Conservation (phyloP, 2,797 vertebrate genomes). For the Sebastes variabilis region DNA sequence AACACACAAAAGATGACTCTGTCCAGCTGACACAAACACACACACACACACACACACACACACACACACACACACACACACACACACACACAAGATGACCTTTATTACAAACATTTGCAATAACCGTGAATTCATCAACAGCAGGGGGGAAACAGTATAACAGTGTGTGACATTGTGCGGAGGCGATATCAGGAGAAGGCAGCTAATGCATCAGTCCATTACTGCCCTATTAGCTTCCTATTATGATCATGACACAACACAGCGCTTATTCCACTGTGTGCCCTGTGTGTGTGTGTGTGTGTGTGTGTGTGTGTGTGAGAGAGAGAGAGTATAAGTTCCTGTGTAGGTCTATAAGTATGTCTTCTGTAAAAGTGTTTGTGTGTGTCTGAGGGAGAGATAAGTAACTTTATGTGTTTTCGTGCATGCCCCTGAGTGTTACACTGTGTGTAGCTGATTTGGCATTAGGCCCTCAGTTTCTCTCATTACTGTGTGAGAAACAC, state of each 20-base stretch:
- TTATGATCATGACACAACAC: slow-evolving; percentile 55
- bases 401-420: slow-evolving; percentile 10
- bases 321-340: neutral
- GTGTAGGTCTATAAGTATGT: neutral
- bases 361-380: slow-evolving; percentile 3
- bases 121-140: slow-evolving; percentile 54
- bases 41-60: slow-evolving; percentile 32
- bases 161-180: slow-evolving; percentile 44
- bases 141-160: slow-evolving; percentile 48
- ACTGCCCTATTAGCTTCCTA: slow-evolving; percentile 63
- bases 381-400: neutral
- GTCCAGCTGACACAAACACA: slow-evolving; percentile 83
- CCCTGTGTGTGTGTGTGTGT: neutral
- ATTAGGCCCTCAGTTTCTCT: slow-evolving; percentile 4
- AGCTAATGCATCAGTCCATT: slow-evolving; percentile 73
- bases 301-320: neutral
- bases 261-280: slow-evolving; percentile 40
- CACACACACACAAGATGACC: slow-evolving; percentile 38
- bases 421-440: neutral
- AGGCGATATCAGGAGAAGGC: slow-evolving; percentile 46
- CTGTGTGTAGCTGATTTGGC: neutral
- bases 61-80: slow-evolving; percentile 34
- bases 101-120: slow-evolving; percentile 55
- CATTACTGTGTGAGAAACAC: slow-evolving; percentile 28
- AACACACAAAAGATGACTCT: slow-evolving; percentile 91